Evolutionary conservation across 2,888 invertebrate species (phyloP).

Genomic region (Yponomeuta cagnagella): DNA sequence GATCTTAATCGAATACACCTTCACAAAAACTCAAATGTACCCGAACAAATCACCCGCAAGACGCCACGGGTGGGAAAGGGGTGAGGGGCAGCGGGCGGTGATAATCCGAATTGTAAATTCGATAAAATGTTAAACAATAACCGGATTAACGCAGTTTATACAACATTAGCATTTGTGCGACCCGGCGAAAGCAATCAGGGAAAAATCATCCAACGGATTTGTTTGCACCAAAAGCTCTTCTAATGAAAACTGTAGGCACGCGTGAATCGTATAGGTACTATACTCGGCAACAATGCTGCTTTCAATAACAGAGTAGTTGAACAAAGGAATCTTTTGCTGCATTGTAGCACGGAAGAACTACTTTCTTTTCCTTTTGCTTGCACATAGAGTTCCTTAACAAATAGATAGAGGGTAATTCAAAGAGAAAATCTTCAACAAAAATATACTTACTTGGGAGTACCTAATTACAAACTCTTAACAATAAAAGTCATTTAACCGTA

Average conservation of each 20-base stretch:
- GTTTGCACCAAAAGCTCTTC: neutral
- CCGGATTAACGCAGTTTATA: conserved; percentile 39
- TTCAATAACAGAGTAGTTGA: neutral
- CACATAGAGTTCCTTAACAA: neutral
- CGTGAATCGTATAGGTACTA: no score
- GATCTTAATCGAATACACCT: conserved; percentile 12
- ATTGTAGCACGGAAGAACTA: neutral
- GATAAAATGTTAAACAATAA: conserved; percentile 56
- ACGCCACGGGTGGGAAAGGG: neutral
- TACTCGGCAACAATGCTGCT: neutral
- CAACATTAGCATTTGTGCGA: conserved; percentile 37
- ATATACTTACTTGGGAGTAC: neutral
- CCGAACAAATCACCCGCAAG: conserved; percentile 24
- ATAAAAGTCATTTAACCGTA: conserved; percentile 51
- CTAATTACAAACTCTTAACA: conserved; percentile 26
- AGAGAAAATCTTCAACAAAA: neutral
- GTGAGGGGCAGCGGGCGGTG: conserved; percentile 21
- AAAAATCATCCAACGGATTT: neutral
- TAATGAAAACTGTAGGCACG: no score
- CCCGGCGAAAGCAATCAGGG: conserved; percentile 3
- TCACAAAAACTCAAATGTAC: conserved; percentile 26
- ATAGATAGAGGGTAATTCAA: neutral
- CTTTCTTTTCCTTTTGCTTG: neutral
- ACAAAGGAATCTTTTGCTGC: neutral
- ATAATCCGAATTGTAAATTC: conserved; percentile 50